phyloP scores from a whole-genome alignment of 1,140 invertebrate species.

The Danaus melanippus region DNA sequence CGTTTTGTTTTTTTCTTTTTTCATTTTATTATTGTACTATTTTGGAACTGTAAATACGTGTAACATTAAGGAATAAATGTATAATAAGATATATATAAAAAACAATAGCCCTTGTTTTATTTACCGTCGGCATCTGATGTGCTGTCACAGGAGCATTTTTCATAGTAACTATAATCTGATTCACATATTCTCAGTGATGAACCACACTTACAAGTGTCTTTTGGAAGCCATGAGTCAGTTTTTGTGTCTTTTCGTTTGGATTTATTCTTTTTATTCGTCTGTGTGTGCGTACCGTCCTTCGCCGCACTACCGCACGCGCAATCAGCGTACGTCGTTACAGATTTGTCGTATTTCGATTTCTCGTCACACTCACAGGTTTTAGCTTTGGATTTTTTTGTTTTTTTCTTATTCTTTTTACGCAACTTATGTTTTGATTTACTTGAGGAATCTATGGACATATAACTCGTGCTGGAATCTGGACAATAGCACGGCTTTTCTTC shows the following conservation, averaged over 20 bases:
- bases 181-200: background rate
- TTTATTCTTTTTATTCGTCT: slow-evolving; percentile 13
- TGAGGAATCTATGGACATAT: slow-evolving; percentile 29
- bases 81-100: slow-evolving; percentile 67
- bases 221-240: slow-evolving; percentile 7
- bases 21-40: slow-evolving; percentile 62
- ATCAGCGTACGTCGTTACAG: slow-evolving; percentile 32
- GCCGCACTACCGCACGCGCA: slow-evolving; percentile 13
- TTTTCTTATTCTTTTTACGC: slow-evolving; percentile 13
- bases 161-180: slow-evolving; percentile 2
- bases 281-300: slow-evolving; percentile 20
- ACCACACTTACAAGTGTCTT: background rate
- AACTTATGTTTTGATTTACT: slow-evolving; percentile 10
- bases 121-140: slow-evolving; percentile 9
- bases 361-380: slow-evolving; percentile 23
- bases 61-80: slow-evolving; percentile 63
- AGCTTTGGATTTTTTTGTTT: slow-evolving; percentile 13
- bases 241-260: slow-evolving; percentile 11
- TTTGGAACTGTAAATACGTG: slow-evolving; percentile 60
- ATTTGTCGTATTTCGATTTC: slow-evolving; percentile 28
- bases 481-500: slow-evolving; percentile 1
- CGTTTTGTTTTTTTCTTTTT: slow-evolving; percentile 49
- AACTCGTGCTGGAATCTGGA: slow-evolving; percentile 7
- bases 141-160: slow-evolving; percentile 7
- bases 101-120: slow-evolving; percentile 27